Evolutionary conservation across 2,888 invertebrate genomes (phyloP).

Genomic region (Apamea crenata): DNA sequence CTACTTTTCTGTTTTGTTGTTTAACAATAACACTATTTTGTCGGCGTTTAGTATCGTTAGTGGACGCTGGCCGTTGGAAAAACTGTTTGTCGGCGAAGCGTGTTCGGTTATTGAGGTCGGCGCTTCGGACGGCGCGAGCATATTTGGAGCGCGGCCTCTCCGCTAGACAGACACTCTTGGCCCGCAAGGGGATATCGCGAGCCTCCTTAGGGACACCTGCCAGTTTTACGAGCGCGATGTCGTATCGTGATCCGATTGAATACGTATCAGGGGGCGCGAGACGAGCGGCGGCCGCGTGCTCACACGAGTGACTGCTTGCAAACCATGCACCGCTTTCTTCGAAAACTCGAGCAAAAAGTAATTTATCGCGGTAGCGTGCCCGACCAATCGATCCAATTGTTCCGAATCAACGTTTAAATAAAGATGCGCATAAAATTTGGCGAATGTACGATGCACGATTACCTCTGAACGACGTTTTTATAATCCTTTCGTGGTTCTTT

Average conservation of each 20-base stretch:
- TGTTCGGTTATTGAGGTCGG: constrained; percentile 76
- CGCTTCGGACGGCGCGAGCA: constrained; percentile 81
- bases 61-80: constrained; percentile 70
- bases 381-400: constrained; percentile 83
- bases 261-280: constrained; percentile 66
- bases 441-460: constrained; percentile 80
- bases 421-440: constrained; percentile 87
- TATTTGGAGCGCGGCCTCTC: constrained; percentile 83
- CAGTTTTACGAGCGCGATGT: constrained; percentile 70
- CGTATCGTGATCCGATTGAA: constrained; percentile 49
- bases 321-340: constrained; percentile 79
- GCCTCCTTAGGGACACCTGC: constrained; percentile 73
- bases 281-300: constrained; percentile 74
- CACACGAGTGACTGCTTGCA: constrained; percentile 80
- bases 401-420: constrained; percentile 80
- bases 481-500: constrained; percentile 75
- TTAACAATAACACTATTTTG: constrained; percentile 76
- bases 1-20: constrained; percentile 80
- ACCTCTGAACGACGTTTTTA: constrained; percentile 74
- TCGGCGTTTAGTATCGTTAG: constrained; percentile 70
- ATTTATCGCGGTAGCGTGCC: constrained; percentile 87
- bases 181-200: constrained; percentile 79
- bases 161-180: constrained; percentile 83
- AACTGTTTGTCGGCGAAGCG: constrained; percentile 77
- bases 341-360: constrained; percentile 85